Conservation (phyloP, 2,797 vertebrate genomes). For the Gallinago stenura region DNA sequence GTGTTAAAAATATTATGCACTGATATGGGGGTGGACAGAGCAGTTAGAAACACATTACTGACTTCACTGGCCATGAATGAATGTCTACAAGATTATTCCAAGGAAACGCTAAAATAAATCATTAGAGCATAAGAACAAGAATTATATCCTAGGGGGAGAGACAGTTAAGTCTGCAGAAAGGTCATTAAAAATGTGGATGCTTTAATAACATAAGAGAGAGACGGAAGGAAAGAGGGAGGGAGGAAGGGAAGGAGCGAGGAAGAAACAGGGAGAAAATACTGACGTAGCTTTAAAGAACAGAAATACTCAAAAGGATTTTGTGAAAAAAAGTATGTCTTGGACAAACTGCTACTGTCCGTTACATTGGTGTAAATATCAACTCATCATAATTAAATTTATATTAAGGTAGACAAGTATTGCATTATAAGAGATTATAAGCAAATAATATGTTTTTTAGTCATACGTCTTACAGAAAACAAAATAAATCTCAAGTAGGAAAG, state of each 20-base stretch:
- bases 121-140: not conserved
- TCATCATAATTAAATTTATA: not conserved
- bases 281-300: not conserved
- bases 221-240: not conserved
- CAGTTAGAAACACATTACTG: conserved; percentile 4
- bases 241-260: not conserved
- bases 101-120: conserved; percentile 5
- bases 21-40: not conserved
- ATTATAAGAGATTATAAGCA: not conserved
- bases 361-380: not conserved
- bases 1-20: not conserved
- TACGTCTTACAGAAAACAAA: not conserved
- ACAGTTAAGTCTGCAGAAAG: not conserved
- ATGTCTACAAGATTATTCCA: not conserved
- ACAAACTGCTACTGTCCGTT: not conserved
- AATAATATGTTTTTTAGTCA: not conserved
- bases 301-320: not conserved
- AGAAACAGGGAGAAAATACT: not conserved
- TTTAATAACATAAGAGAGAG: not conserved
- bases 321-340: not conserved
- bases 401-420: not conserved
- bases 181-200: not conserved
- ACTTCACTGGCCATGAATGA: not conserved
- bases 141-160: not conserved
- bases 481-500: not conserved